Conservation (phyloP, 2,113 vertebrate species). For the Cyanoderma ruficeps region DNA sequence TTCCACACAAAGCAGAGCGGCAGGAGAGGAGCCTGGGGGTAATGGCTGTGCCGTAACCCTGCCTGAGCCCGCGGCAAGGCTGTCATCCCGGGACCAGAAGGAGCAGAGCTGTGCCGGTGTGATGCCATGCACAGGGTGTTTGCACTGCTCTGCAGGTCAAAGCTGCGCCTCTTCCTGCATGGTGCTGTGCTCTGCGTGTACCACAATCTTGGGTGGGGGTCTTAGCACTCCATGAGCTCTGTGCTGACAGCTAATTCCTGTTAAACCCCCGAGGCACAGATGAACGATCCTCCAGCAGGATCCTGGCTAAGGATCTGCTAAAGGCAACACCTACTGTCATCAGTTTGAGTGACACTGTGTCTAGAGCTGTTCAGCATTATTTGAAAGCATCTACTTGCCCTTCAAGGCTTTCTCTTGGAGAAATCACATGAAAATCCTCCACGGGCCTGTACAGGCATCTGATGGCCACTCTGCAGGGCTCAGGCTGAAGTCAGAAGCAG, state of each 20-base stretch:
- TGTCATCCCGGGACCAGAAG: not conserved
- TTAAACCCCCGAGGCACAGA: not conserved
- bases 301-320: not conserved
- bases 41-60: not conserved
- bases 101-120: not conserved
- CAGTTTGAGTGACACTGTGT: not conserved
- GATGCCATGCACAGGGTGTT: fast-evolving
- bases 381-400: not conserved
- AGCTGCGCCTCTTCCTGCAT: not conserved
- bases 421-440: not conserved
- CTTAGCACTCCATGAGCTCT: not conserved
- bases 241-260: not conserved
- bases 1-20: not conserved
- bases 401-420: not conserved
- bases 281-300: not conserved
- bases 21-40: not conserved
- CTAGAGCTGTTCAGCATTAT: not conserved
- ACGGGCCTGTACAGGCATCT: not conserved
- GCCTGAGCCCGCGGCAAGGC: not conserved
- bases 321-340: not conserved
- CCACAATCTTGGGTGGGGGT: not conserved
- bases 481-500: not conserved
- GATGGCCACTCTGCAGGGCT: not conserved
- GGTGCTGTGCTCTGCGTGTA: not conserved
- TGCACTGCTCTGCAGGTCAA: not conserved